These are phyloP conservation scores for Muntiacus muntjak DNA, from an alignment of 2,113 vertebrate genomes.

Conservation along the genomic window DNA sequence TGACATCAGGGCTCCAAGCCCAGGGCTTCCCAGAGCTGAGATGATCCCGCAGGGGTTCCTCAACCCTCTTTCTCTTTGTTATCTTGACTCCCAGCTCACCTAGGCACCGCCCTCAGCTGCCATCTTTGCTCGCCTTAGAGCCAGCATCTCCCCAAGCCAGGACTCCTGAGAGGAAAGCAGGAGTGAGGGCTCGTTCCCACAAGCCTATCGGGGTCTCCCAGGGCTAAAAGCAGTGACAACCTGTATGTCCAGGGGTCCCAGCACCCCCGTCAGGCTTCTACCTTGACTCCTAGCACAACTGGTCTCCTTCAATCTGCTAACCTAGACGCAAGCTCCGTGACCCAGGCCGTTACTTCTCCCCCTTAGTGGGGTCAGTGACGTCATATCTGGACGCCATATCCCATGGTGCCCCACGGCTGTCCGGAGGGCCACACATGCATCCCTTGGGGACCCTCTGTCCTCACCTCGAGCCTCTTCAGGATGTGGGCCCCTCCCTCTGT, in stretches of 20 bases:
- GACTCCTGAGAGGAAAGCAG: neutral
- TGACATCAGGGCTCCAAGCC: neutral
- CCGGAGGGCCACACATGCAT: too few relatives aligned
- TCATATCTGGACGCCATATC: neutral
- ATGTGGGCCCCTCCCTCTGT: too few relatives aligned
- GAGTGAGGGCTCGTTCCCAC: neutral
- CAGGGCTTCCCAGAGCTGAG: neutral
- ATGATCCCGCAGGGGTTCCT: neutral
- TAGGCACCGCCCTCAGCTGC: neutral
- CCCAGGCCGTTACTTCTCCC: neutral
- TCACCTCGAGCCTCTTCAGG: too few relatives aligned
- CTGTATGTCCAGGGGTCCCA: neutral
- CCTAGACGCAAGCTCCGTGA: neutral
- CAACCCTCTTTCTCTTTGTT: neutral
- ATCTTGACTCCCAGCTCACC: neutral
- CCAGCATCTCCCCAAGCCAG: neutral
- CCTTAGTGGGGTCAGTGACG: rapidly evolving
- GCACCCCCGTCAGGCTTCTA: neutral
- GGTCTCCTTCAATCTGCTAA: neutral
- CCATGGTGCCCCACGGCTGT: too few relatives aligned
- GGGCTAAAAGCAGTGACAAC: neutral
- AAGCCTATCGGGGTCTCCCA: rapidly evolving
- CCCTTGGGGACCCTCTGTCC: too few relatives aligned
- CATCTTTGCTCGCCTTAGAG: neutral
- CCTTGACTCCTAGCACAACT: neutral